Evolutionary conservation across 2,113 vertebrate genomes (phyloP).

Genomic region (Cheirogaleus medius): DNA sequence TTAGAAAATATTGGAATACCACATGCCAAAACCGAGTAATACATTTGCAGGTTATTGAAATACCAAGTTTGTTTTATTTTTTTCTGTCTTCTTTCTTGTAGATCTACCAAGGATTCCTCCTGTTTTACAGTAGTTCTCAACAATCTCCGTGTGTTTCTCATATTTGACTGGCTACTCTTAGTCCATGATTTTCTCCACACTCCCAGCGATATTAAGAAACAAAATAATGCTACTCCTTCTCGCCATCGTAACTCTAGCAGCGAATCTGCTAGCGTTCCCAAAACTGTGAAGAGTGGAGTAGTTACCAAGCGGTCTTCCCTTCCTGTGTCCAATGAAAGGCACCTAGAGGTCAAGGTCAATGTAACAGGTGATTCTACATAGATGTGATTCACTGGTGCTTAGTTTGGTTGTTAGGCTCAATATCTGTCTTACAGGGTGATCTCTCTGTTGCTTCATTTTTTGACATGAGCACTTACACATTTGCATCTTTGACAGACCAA

Average conservation of each 20-base stretch:
- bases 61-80: background rate
- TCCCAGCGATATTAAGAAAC: constrained; percentile 85
- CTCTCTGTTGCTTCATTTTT: background rate
- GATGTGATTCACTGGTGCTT: background rate
- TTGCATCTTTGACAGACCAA: background rate
- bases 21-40: background rate
- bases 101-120: constrained; percentile 95
- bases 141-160: constrained; percentile 96
- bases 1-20: background rate
- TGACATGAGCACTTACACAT: background rate
- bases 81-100: constrained; percentile 69
- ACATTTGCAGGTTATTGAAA: background rate
- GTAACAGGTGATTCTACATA: constrained; percentile 90
- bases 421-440: background rate
- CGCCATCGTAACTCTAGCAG: constrained; percentile 81
- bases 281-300: constrained; percentile 95
- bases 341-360: constrained; percentile 96
- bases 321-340: constrained; percentile 88
- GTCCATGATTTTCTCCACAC: constrained; percentile 92
- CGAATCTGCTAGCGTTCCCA: constrained; percentile 87
- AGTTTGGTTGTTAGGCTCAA: background rate
- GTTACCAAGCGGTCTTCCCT: constrained; percentile 96
- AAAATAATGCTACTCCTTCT: constrained; percentile 66
- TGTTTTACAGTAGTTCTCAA: constrained; percentile 97
- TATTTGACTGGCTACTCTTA: constrained; percentile 96